A percentile compares a stretch with the other conserved stretches of the same genome.
These are phyloP conservation scores for Otolemur garnettii DNA, from an alignment of 2,113 vertebrate genomes.

Conservation along the genomic window DNA sequence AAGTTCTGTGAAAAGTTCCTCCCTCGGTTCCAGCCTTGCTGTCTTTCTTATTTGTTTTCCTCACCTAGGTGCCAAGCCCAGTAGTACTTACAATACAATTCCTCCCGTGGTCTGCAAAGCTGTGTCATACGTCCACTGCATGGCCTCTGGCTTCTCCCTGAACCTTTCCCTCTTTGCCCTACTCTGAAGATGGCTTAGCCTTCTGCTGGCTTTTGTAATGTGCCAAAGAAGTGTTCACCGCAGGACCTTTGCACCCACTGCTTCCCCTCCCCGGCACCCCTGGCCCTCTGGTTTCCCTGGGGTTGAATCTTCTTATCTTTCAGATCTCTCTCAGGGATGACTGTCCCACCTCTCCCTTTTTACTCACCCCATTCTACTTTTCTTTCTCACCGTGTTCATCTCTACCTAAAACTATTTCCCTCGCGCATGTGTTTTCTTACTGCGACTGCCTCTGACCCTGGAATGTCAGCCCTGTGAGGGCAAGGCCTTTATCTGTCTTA, in stretches of 20 bases:
- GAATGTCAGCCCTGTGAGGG: accelerated
- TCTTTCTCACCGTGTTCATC: background rate
- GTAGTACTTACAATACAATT: background rate
- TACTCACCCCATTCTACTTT: background rate
- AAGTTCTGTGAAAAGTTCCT: background rate
- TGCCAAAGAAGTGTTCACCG: too few relatives aligned
- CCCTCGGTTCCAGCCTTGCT: background rate
- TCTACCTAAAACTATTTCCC: background rate
- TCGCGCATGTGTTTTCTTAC: background rate
- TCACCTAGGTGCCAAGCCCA: accelerated
- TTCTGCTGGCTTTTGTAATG: background rate
- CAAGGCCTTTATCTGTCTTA: too few relatives aligned
- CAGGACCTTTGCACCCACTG: background rate
- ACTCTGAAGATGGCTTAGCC: background rate
- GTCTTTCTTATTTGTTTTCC: accelerated
- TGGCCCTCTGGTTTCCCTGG: background rate
- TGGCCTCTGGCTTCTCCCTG: background rate
- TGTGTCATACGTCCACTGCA: too few relatives aligned
- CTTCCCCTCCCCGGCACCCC: background rate
- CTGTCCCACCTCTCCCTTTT: background rate
- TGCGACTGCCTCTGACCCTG: accelerated
- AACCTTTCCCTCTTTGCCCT: background rate
- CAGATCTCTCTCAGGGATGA: background rate
- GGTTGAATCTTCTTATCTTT: background rate
- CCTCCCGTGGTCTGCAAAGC: background rate